phyloP scores from a whole-genome alignment of 2,113 vertebrate species.

The Embiotoca jacksoni region DNA sequence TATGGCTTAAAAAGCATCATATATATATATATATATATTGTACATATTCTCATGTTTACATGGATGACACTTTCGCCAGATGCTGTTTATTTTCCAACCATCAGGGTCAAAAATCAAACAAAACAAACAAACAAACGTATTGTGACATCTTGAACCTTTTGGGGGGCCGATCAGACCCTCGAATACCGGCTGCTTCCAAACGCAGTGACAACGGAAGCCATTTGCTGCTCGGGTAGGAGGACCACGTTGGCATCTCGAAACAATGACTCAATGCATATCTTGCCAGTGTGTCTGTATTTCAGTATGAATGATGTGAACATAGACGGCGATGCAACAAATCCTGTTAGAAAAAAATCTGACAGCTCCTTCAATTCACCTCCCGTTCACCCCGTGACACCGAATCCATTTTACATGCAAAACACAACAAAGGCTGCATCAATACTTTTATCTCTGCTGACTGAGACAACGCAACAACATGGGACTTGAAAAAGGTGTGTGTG shows the following conservation, averaged over 20 bases:
- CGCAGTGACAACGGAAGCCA: neutral
- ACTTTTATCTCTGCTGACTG: slow-evolving; percentile 42
- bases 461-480: neutral
- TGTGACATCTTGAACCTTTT: neutral
- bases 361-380: slow-evolving; percentile 16
- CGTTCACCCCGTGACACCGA: slow-evolving; percentile 27
- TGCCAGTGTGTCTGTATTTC: slow-evolving; percentile 2
- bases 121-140: too few relatives aligned
- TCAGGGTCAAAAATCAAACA: neutral
- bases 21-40: too few relatives aligned
- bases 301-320: neutral
- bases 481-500: slow-evolving; percentile 8
- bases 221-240: neutral
- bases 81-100: too few relatives aligned
- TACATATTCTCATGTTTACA: too few relatives aligned
- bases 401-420: slow-evolving; percentile 25
- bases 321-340: slow-evolving; percentile 1
- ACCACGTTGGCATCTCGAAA: neutral
- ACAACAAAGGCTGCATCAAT: slow-evolving; percentile 37
- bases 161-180: neutral
- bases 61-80: too few relatives aligned
- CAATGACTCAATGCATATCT: neutral
- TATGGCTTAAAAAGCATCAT: too few relatives aligned
- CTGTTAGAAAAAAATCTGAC: neutral
- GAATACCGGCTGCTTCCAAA: neutral